Evolutionary conservation across 2,797 vertebrate species (phyloP), one percentile per base, ranked within the genome.

Genomic region (Falco concolor): DNA sequence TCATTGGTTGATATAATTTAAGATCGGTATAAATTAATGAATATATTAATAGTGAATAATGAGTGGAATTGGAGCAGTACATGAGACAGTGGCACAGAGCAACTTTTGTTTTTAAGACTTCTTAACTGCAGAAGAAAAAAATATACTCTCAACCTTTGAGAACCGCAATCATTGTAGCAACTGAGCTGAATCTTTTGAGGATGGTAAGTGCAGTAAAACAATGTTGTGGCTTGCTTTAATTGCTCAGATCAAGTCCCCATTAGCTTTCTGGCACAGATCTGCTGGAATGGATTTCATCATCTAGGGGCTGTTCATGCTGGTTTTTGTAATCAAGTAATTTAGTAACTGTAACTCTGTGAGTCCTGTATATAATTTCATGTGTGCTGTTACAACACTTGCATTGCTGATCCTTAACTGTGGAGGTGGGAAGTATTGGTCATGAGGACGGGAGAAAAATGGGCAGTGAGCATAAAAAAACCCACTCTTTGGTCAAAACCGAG

Each of bases 291-390:
- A 92, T 95, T 92, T 93, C 25, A 24, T 93, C 52, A 76, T 79
- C 63, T 40, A 42, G 30, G 24, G 61, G 8, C 16, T 85, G 61
- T 84, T 92, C 54, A 32, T 52, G 60, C 56, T 77, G 42, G 65
- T 50, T 86, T 96, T 94, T 40, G 32, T 82, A 93, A 87, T 93
- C 69, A 79, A 82, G 67, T 54, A 67, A 65, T 90, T 94, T 86
- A 73, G 47, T 61, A 81, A 72, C 34, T 57, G 10, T 70, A 87
- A 65, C 79, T 81, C 70, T 69, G 23, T 61, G 59, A 87, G 13
- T 79, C 44, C 54, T 84, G 59, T 79, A 16, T 73, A 28, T 57
- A 40, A 86, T 82, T 91, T 79, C 47, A 59, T 1, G 0, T 54
- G 40, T 2, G 2, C 49, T 65, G 23, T 73, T 94, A 27, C 22